Evolutionary conservation across 2,113 vertebrate species (phyloP).

Genomic region (Thomomys bottae): DNA sequence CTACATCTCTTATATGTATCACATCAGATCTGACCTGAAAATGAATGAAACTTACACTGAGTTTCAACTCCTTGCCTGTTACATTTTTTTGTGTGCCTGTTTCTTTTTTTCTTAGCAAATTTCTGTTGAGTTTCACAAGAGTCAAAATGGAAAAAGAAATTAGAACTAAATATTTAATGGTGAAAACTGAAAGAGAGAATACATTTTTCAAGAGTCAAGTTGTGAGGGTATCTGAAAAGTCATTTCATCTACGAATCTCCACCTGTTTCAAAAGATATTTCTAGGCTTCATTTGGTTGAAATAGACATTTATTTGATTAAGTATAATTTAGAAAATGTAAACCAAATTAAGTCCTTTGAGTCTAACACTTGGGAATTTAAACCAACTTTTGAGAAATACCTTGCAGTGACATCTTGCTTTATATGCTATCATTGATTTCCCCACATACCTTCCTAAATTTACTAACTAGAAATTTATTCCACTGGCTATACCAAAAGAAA

Average conservation of each 20-base stretch:
- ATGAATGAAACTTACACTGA: neutral
- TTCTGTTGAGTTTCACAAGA: neutral
- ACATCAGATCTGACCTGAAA: neutral
- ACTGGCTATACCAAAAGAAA: neutral
- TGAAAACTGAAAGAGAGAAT: neutral
- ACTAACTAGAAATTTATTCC: neutral
- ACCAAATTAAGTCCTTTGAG: neutral
- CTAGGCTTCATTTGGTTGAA: neutral
- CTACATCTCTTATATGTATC: neutral
- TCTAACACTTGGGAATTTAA: neutral
- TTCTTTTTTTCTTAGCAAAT: neutral
- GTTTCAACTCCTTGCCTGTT: neutral
- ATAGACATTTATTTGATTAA: conserved; percentile 18
- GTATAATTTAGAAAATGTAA: neutral
- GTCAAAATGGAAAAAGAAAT: neutral
- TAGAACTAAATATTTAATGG: neutral
- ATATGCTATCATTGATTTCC: neutral
- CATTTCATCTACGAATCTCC: neutral
- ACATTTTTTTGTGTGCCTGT: neutral
- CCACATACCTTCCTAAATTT: neutral
- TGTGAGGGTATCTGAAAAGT: neutral
- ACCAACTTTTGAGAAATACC: neutral
- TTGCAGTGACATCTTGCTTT: neutral
- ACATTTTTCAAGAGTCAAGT: neutral
- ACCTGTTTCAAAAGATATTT: conserved; percentile 34